A percentile compares a stretch with the other conserved stretches of the same genome.
These are phyloP conservation scores for Pheosia tremula DNA, from an alignment of 2,888 invertebrate genomes.

Conservation along the genomic window DNA sequence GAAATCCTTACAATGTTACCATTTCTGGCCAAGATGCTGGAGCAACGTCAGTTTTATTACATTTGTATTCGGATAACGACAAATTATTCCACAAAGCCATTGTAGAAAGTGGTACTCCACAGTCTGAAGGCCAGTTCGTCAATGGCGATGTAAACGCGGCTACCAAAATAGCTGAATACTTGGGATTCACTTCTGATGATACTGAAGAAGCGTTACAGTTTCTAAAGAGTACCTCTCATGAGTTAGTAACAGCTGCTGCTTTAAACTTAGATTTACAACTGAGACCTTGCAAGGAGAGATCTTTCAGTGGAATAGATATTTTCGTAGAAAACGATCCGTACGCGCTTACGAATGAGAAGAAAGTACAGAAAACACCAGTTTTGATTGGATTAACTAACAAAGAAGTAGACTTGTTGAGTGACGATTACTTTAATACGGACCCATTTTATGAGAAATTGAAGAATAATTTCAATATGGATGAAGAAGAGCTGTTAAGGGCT, in stretches of 20 bases:
- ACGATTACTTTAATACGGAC: conserved; percentile 58
- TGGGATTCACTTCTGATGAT: conserved; percentile 63
- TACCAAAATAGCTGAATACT: conserved; percentile 60
- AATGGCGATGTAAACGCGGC: conserved; percentile 62
- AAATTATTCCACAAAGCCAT: conserved; percentile 73
- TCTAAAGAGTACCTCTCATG: conserved; percentile 52
- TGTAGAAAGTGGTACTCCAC: conserved; percentile 71
- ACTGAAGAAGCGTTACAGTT: conserved; percentile 65
- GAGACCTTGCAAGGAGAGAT: conserved; percentile 70
- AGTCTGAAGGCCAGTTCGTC: conserved; percentile 65
- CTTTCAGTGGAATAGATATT: conserved; percentile 69
- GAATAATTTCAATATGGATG: conserved; percentile 64
- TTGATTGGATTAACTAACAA: conserved; percentile 69
- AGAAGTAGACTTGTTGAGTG: conserved; percentile 48
- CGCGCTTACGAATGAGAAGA: conserved; percentile 59
- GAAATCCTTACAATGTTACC: conserved; percentile 74
- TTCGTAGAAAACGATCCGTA: conserved; percentile 68
- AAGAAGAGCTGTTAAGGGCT: conserved; percentile 48
- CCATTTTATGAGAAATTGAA: conserved; percentile 62
- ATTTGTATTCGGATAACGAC: conserved; percentile 66
- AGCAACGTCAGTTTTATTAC: conserved; percentile 64
- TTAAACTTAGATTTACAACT: conserved; percentile 56
- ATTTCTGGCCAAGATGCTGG: conserved; percentile 73
- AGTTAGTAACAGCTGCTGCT: conserved; percentile 63
- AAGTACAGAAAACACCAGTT: conserved; percentile 65